phyloP scores from a whole-genome alignment of 2,888 invertebrate genomes.

The Plagodis pulveraria region DNA sequence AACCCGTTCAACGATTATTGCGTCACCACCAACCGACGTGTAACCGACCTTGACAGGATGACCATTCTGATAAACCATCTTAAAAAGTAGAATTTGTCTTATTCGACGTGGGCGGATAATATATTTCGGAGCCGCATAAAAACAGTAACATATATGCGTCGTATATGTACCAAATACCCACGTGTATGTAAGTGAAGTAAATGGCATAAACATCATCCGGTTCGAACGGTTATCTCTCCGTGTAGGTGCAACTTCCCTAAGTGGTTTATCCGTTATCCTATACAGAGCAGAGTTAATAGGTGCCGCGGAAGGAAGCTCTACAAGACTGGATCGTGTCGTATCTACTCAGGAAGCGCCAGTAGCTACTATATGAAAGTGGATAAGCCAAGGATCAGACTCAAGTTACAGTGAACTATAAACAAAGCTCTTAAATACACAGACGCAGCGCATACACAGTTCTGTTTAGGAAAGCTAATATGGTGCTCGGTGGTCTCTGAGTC shows the following conservation, averaged over 20 bases:
- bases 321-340: constrained; percentile 65
- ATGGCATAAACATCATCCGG: constrained; percentile 36
- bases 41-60: constrained; percentile 67
- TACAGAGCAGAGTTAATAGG: constrained; percentile 46
- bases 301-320: constrained; percentile 78
- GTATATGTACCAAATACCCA: constrained; percentile 38
- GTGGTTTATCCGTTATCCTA: constrained; percentile 72
- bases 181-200: constrained; percentile 31
- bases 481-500: constrained; percentile 58
- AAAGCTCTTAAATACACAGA: constrained; percentile 35
- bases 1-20: constrained; percentile 71
- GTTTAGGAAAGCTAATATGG: constrained; percentile 32
- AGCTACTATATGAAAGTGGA: constrained; percentile 60
- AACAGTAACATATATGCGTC: constrained; percentile 37
- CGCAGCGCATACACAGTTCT: constrained; percentile 29
- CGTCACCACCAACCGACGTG: constrained; percentile 63
- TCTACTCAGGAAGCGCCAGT: constrained; percentile 75
- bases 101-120: constrained; percentile 39
- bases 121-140: constrained; percentile 36
- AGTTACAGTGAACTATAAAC: constrained; percentile 60
- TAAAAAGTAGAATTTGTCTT: constrained; percentile 31
- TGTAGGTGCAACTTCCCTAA: constrained; percentile 65
- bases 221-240: constrained; percentile 35
- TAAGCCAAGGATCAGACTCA: constrained; percentile 65
- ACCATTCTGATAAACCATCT: constrained; percentile 38